A percentile compares a stretch with the other conserved stretches of the same genome.
Evolutionary conservation across 2,113 vertebrate species (phyloP).

Genomic region (Platichthys flesus): DNA sequence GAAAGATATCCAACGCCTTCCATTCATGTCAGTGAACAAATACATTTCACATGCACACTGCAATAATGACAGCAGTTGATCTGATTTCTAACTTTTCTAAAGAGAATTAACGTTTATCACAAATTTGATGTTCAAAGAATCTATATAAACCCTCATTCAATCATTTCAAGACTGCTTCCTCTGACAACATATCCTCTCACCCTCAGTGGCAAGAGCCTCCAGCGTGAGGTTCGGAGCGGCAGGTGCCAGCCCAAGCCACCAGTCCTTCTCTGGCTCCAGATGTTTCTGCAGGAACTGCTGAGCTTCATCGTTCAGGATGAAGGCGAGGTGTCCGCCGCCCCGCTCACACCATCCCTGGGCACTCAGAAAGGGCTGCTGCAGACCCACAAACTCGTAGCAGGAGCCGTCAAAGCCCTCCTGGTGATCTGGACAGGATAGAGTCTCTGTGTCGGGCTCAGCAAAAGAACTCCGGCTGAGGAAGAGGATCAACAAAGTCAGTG

Average conservation of each 20-base stretch:
- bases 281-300: slow-evolving; percentile 90
- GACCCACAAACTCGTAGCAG: slow-evolving; percentile 90
- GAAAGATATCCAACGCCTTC: slow-evolving; percentile 57
- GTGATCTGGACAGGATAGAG: slow-evolving; percentile 80
- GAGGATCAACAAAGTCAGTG: slow-evolving; percentile 60
- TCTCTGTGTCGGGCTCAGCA: slow-evolving; percentile 63
- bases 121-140: not conserved
- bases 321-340: slow-evolving; percentile 90
- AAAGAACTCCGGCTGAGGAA: slow-evolving; percentile 41
- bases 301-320: slow-evolving; percentile 87
- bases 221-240: slow-evolving; percentile 82
- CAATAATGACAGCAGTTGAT: slow-evolving; percentile 16
- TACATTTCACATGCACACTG: slow-evolving; percentile 15
- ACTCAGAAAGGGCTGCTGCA: slow-evolving; percentile 79
- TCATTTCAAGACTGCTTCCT: not conserved
- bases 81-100: not conserved
- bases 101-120: not conserved
- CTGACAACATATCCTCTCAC: slow-evolving; percentile 59
- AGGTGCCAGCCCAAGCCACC: slow-evolving; percentile 92
- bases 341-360: slow-evolving; percentile 94
- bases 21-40: slow-evolving; percentile 33
- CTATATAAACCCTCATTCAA: not conserved
- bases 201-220: slow-evolving; percentile 69
- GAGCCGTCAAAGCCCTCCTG: slow-evolving; percentile 87
- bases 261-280: slow-evolving; percentile 84